These are phyloP conservation scores for Aurelia sp. DNA, from an alignment of 30 jellyfish, hydroid and myxozoan genomes.

Conservation along the genomic window DNA sequence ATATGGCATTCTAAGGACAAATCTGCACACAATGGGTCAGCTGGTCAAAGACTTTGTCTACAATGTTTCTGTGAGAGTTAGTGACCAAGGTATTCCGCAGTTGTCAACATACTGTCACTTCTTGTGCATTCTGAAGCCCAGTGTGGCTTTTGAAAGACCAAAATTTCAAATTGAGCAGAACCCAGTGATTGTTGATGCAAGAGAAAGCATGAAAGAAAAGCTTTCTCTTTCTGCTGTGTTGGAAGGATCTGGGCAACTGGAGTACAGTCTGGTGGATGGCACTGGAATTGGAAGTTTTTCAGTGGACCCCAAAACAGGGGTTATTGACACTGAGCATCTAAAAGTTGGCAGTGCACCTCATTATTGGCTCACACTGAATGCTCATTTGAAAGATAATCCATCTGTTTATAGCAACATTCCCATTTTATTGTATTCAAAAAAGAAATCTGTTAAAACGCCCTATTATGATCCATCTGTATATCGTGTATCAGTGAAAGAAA, in stretches of 20 bases:
- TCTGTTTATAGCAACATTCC: conserved; percentile 81
- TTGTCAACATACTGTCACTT: conserved; percentile 55
- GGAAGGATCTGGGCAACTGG: conserved; percentile 72
- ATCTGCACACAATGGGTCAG: conserved; percentile 26
- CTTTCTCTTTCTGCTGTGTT: conserved; percentile 20
- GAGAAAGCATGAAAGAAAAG: not conserved
- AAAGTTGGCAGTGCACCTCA: conserved; percentile 1
- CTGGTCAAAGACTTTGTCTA: conserved; percentile 14
- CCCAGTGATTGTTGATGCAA: conserved; percentile 37
- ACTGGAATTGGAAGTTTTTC: conserved; percentile 83
- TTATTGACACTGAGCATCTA: conserved; percentile 1
- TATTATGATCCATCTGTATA: conserved; percentile 77
- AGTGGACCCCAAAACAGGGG: conserved; percentile 65
- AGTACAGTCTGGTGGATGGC: conserved; percentile 90
- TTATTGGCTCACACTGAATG: conserved; percentile 97
- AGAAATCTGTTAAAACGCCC: conserved; percentile 32
- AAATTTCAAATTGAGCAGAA: conserved; percentile 27
- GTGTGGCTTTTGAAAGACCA: conserved; percentile 58
- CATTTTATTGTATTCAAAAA: conserved; percentile 40
- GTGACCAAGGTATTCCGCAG: conserved; percentile 70
- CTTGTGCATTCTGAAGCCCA: conserved; percentile 35
- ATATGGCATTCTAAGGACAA: conserved; percentile 65
- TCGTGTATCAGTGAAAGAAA: conserved; percentile 65
- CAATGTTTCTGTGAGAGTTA: conserved; percentile 54
- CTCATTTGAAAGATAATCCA: conserved; percentile 73